Base-by-base conservation (phyloP, 2,113 vertebrate species). In the Eurypyga helias region DNA sequence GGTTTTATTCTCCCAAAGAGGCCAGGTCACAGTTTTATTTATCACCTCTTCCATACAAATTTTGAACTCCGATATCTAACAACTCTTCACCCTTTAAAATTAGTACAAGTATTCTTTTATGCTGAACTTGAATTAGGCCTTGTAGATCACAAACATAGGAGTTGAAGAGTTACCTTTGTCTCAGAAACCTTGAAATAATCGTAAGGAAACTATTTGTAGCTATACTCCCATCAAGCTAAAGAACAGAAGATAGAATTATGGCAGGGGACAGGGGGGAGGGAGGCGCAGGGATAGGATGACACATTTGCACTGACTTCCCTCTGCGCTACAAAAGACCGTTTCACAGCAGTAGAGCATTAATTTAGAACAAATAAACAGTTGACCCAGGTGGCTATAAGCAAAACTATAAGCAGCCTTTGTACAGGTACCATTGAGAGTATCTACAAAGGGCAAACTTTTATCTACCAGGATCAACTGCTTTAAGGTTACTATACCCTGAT, bases 401-500 rank as follows among this genome's bases (percentile, higher is more conserved):
- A 69, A 90, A 45, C 41, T 4, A 9, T 21, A 26, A 87, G 62
- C 34, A 52, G 6, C 21, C 43, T 71, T 62, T n/a, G 20, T 9
- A 54, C 3, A 61, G 48, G 19, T 34, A 73, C 7, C 19, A 64
- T 3, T 52, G n/a, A 70, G 25, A 57, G 20, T 18, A 89, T 12
- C 60, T 83, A 41, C 4, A 38, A 62, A 89, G 14, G 20, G 15
- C 45, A 88, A 95, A 17, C 61, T 71, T 75, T 67, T 55, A 71
- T 64, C 64, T 38, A 41, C 3, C 10, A 79, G 43, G 11, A 87
- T 29, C 26, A 87, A 46, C 17, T 29, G 70, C 33, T 95, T 85
- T 43, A 46, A 54, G 28, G 72, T 71, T 75, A 93, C 82, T 87
- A 54, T 98, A 98, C 98, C 98, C 89, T 97, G 89, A 57, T 98